A percentile compares a stretch with the other conserved stretches of the same genome.
phyloP scores from a whole-genome alignment of 35 echinoderm and acorn worm genomes.

The Anneissia japonica region DNA sequence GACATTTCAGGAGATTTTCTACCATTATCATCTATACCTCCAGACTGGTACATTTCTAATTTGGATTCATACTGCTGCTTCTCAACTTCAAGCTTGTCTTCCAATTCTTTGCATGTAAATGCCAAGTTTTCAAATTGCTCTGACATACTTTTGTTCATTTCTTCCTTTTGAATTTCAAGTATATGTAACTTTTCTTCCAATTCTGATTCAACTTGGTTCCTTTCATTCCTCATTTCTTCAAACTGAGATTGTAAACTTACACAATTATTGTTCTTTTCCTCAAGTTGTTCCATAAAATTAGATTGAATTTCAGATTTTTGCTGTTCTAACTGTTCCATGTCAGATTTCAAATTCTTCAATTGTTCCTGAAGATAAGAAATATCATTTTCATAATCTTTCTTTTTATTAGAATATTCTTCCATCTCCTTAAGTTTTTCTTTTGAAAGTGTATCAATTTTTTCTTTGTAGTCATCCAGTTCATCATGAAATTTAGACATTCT shows the following conservation, averaged over 20 bases:
- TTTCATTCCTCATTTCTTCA: background rate
- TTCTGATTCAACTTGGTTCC: background rate
- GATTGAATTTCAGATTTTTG: background rate
- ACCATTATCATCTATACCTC: background rate
- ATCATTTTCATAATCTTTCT: background rate
- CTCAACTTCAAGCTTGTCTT: background rate
- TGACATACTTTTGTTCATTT: background rate
- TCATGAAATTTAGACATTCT: conserved; percentile 19
- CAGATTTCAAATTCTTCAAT: background rate
- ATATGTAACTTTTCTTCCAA: background rate
- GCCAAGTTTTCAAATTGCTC: background rate
- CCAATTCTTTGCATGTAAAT: background rate
- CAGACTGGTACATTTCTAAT: background rate
- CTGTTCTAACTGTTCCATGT: background rate
- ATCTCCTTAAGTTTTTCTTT: background rate
- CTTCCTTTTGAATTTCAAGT: background rate
- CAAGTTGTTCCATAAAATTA: background rate
- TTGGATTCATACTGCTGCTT: background rate
- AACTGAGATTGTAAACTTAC: background rate
- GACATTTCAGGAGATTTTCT: conserved; percentile 24
- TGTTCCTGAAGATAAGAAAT: background rate
- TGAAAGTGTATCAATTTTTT: background rate
- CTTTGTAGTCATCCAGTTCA: background rate
- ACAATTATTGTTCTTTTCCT: background rate
- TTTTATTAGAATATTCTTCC: background rate